These are phyloP conservation scores for Cepphus grylle DNA, from an alignment of 2,113 vertebrate species.

Conservation along the genomic window DNA sequence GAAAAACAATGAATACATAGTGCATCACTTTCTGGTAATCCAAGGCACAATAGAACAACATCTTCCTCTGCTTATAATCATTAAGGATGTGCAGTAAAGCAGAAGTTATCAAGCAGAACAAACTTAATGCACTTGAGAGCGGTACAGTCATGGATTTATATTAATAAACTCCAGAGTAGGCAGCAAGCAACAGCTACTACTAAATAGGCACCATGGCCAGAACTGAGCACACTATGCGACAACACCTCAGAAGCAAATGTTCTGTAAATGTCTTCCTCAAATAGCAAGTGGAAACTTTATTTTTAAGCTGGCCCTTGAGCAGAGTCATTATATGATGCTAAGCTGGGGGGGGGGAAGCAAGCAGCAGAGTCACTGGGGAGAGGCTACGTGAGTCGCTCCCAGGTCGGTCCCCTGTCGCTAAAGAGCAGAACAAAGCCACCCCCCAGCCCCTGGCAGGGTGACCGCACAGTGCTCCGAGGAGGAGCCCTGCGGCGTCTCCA, in stretches of 20 bases:
- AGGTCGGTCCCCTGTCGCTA: background rate
- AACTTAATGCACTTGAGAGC: background rate
- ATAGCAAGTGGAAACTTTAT: background rate
- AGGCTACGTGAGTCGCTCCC: background rate
- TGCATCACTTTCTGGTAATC: background rate
- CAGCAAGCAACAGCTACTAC: background rate
- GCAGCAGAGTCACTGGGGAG: background rate
- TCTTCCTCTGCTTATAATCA: background rate
- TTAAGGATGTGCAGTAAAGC: background rate
- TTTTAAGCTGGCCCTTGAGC: background rate
- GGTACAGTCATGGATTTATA: background rate
- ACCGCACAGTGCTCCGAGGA: background rate
- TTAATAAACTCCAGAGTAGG: background rate
- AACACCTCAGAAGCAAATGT: background rate
- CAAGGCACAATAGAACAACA: background rate
- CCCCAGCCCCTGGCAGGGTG: background rate
- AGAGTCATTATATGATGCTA: accelerated
- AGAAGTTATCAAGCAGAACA: background rate
- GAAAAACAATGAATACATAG: background rate
- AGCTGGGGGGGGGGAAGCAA: background rate
- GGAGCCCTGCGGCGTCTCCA: accelerated
- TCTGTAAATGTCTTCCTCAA: background rate
- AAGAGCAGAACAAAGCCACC: background rate
- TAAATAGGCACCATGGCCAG: background rate
- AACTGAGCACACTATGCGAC: background rate